Evolutionary conservation across 2,113 vertebrate genomes (phyloP).

Genomic region (Cyprinus carpio): DNA sequence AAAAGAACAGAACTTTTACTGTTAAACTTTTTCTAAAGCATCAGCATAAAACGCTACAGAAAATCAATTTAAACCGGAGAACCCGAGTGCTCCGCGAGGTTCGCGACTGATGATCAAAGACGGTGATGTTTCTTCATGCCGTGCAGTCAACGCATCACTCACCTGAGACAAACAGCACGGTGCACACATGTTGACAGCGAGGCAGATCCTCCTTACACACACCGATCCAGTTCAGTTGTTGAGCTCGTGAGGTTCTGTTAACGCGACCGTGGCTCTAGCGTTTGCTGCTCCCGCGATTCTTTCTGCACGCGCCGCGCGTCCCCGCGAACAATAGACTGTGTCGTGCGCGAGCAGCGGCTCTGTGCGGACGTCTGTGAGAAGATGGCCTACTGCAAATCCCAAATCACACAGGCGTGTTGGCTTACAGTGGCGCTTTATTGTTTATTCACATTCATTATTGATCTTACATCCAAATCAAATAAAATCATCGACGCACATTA

Average conservation of each 20-base stretch:
- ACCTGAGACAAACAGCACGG: constrained; percentile 77
- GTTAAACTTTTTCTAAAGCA: neutral
- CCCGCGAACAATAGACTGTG: constrained; percentile 1
- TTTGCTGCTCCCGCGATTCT: neutral
- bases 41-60: neutral
- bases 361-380: neutral
- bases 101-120: neutral
- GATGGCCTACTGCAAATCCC: neutral
- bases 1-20: neutral
- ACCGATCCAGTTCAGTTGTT: constrained; percentile 33
- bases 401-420: neutral
- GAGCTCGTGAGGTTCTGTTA: constrained; percentile 29
- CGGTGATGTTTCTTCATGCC: neutral
- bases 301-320: neutral
- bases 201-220: constrained; percentile 17
- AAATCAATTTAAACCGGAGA: neutral
- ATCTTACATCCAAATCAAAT: constrained; percentile 1
- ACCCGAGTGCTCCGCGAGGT: neutral
- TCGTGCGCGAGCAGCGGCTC: neutral
- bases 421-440: neutral
- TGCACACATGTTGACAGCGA: constrained; percentile 62
- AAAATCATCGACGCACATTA: neutral
- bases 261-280: neutral
- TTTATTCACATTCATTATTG: neutral
- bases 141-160: constrained; percentile 52